phyloP scores from a whole-genome alignment of 2,888 invertebrate genomes.

The Pyralis farinalis region DNA sequence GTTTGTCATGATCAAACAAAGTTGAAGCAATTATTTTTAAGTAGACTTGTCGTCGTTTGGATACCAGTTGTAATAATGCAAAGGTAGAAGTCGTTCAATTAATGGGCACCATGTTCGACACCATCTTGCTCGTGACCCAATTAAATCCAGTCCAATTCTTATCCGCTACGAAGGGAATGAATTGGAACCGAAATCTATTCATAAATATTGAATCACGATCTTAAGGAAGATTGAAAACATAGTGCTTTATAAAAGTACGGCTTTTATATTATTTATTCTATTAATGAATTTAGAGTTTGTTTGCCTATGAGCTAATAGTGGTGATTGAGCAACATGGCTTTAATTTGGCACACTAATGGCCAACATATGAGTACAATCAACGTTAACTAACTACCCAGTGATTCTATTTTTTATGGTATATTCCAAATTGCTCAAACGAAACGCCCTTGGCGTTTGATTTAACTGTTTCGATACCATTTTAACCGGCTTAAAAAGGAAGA shows the following conservation, averaged over 20 bases:
- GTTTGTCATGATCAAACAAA: not conserved
- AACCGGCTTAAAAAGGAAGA: too few species aligned
- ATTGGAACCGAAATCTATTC: constrained; percentile 21
- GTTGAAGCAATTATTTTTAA: constrained; percentile 53
- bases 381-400: too few species aligned
- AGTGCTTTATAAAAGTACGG: constrained; percentile 9
- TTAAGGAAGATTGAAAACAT: constrained; percentile 9
- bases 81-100: constrained; percentile 63
- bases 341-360: too few species aligned
- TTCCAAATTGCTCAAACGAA: too few species aligned
- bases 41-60: constrained; percentile 28
- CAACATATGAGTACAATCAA: too few species aligned
- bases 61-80: constrained; percentile 47
- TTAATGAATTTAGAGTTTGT: too few species aligned
- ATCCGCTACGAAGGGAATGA: constrained; percentile 34
- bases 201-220: constrained; percentile 16
- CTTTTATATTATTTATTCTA: too few species aligned
- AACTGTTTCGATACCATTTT: too few species aligned
- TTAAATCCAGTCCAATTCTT: constrained; percentile 56
- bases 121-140: constrained; percentile 67
- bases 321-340: too few species aligned
- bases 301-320: too few species aligned
- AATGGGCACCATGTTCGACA: constrained; percentile 64
- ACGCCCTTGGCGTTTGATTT: too few species aligned
- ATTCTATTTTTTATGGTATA: too few species aligned